Evolutionary conservation across 2,113 vertebrate species (phyloP).

Genomic region (Plotosus lineatus): DNA sequence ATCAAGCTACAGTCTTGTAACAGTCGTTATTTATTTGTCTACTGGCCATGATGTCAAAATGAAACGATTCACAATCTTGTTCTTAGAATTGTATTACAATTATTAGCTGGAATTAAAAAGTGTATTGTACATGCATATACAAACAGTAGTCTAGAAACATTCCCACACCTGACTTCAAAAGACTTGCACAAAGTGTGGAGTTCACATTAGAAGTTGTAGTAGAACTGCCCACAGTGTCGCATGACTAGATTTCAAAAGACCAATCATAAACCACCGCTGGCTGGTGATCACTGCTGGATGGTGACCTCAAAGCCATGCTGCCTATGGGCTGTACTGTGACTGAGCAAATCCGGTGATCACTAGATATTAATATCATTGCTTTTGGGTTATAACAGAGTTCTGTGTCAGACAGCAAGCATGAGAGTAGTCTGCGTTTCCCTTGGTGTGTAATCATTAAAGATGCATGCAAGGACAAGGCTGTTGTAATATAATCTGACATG

Average conservation of each 20-base stretch:
- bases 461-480: conserved; percentile 3
- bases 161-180: conserved; percentile 24
- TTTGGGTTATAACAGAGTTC: not conserved
- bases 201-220: conserved; percentile 23
- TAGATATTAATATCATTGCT: not conserved
- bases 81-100: conserved; percentile 41
- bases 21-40: conserved; percentile 45
- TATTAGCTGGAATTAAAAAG: conserved; percentile 38
- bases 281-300: not conserved
- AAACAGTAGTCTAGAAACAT: conserved; percentile 39
- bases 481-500: not conserved
- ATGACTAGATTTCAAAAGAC: conserved; percentile 21
- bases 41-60: conserved; percentile 39
- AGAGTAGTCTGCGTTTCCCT: not conserved
- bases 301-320: not conserved
- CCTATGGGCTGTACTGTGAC: not conserved
- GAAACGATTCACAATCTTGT: conserved; percentile 35
- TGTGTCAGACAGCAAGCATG: not conserved
- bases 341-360: not conserved
- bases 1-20: conserved; percentile 22
- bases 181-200: conserved; percentile 33
- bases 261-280: not conserved
- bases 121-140: conserved; percentile 42
- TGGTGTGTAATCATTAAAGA: not conserved
- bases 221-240: conserved; percentile 23